Conservation (phyloP, 2,888 invertebrate genomes). For the Spodoptera picta region DNA sequence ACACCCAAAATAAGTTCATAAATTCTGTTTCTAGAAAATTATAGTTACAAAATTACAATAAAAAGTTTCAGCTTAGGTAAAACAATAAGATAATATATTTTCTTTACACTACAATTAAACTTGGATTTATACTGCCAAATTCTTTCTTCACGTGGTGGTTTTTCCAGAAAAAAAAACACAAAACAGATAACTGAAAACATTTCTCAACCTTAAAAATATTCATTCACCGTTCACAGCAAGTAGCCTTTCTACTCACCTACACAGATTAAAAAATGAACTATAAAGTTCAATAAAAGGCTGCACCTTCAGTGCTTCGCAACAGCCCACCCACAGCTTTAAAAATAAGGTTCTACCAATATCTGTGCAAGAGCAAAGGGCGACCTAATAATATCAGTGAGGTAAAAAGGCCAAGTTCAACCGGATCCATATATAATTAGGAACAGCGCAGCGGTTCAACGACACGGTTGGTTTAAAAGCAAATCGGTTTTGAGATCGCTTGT, state of each 20-base stretch:
- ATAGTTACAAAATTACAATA: no score
- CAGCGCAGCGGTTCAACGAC: constrained; percentile 38
- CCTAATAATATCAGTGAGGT: constrained; percentile 26
- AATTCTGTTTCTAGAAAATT: no score
- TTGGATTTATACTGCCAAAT: no score
- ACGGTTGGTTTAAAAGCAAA: background rate
- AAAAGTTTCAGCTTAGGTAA: no score
- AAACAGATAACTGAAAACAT: no score
- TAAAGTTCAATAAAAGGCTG: constrained; percentile 41
- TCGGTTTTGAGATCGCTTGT: background rate
- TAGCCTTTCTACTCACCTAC: background rate
- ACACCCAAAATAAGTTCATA: no score
- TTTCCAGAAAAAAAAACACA: no score
- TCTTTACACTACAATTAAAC: no score
- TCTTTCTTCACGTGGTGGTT: no score
- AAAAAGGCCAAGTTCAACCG: constrained; percentile 52
- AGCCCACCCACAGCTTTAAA: constrained; percentile 7
- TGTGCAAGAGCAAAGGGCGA: constrained; percentile 29
- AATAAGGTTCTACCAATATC: constrained; percentile 24
- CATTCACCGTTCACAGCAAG: background rate
- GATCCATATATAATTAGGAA: constrained; percentile 30
- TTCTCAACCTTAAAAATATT: no score
- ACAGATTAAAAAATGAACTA: constrained; percentile 19
- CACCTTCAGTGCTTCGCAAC: constrained; percentile 4
- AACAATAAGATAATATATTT: no score